Evolutionary conservation across 2,888 invertebrate species (phyloP).

Genomic region (Athripsodes cinereus): DNA sequence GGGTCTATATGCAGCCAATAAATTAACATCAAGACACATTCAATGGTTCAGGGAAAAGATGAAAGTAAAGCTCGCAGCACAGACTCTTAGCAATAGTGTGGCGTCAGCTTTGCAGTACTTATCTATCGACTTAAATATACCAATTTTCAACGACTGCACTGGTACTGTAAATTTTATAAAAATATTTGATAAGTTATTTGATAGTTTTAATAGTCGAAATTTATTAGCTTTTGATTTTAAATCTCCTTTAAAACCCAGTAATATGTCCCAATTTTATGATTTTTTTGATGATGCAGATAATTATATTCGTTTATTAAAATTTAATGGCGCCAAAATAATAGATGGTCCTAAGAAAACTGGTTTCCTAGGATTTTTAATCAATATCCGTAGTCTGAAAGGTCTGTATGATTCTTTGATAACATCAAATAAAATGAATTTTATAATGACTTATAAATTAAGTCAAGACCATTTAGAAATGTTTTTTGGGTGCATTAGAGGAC

Average conservation of each 20-base stretch:
- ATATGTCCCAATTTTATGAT: neutral
- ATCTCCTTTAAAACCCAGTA: neutral
- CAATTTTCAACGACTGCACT: neutral
- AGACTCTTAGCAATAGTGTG: conserved; percentile 2
- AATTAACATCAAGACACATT: neutral
- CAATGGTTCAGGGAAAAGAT: neutral
- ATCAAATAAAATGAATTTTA: neutral
- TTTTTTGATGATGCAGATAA: neutral
- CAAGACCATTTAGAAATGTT: neutral
- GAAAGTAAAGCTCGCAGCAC: neutral
- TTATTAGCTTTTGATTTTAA: neutral
- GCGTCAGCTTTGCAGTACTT: neutral
- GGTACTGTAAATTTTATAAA: neutral
- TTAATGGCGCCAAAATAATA: neutral
- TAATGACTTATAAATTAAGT: neutral
- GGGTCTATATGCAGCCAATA: neutral
- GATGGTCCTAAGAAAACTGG: neutral
- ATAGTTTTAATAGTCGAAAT: neutral
- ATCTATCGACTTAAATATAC: neutral
- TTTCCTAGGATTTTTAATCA: neutral
- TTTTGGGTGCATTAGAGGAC: neutral
- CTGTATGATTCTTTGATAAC: neutral
- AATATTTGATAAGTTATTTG: neutral
- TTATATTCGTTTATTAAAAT: neutral
- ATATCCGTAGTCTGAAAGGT: neutral